Conservation (phyloP, 2,113 vertebrate species). For the Passer domesticus region DNA sequence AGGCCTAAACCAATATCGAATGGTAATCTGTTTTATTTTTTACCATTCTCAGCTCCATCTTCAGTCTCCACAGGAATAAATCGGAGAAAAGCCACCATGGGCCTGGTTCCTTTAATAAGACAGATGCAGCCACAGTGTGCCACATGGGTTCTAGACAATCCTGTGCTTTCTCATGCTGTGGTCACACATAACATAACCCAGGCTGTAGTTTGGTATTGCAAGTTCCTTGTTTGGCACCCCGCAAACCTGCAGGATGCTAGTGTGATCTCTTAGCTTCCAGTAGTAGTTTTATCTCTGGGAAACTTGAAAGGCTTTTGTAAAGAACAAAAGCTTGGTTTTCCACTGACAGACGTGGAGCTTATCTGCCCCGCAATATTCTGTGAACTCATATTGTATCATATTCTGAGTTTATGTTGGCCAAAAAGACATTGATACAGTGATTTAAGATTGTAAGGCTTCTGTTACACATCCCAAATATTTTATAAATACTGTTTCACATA, state of each 20-base stretch:
- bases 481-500: background rate
- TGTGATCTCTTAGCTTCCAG: background rate
- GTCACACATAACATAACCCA: background rate
- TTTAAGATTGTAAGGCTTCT: background rate
- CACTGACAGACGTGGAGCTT: background rate
- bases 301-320: background rate
- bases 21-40: background rate
- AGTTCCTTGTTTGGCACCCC: background rate
- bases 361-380: background rate
- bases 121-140: accelerated
- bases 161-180: background rate
- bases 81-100: background rate
- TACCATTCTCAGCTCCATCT: background rate
- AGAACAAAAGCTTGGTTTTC: background rate
- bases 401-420: background rate
- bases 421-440: background rate
- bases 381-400: background rate
- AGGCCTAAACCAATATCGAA: background rate
- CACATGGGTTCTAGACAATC: accelerated
- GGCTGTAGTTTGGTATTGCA: background rate
- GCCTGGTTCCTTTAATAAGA: background rate
- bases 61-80: background rate
- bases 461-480: background rate
- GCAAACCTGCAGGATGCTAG: background rate
- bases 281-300: background rate